These are phyloP conservation scores for Capitulum mitella DNA, from an alignment of 2,888 invertebrate genomes.

Conservation along the genomic window DNA sequence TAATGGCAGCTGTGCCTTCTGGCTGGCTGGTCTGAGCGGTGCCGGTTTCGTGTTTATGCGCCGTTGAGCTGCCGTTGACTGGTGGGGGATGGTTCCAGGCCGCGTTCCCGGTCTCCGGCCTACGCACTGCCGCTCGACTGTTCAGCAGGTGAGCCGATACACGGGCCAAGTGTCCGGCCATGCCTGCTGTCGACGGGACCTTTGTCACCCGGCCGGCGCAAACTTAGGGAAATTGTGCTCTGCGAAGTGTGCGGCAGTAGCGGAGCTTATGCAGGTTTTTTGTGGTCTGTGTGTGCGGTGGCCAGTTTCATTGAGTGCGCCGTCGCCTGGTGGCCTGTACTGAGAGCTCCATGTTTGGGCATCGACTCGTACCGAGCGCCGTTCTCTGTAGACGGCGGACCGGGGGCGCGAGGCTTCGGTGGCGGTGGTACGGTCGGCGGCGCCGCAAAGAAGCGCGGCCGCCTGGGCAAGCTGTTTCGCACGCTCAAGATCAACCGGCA, in stretches of 20 bases:
- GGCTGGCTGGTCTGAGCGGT: too few species aligned
- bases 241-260: too few species aligned
- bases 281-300: too few species aligned
- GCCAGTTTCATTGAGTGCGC: too few species aligned
- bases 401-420: not conserved
- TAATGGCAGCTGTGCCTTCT: too few species aligned
- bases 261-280: too few species aligned
- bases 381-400: not conserved
- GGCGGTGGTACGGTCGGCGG: not conserved
- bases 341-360: too few species aligned
- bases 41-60: not conserved
- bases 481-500: conserved; percentile 13
- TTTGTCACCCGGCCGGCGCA: too few species aligned
- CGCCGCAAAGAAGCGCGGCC: conserved; percentile 13
- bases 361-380: too few species aligned
- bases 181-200: too few species aligned
- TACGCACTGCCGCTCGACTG: not conserved
- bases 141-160: not conserved
- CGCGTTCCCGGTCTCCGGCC: not conserved
- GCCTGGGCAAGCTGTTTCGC: conserved; percentile 16
- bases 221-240: too few species aligned
- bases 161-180: not conserved
- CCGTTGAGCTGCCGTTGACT: not conserved
- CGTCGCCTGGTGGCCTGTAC: too few species aligned
- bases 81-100: not conserved